Evolutionary conservation across 2,888 invertebrate species (phyloP).

Genomic region (Dermolepida albohirtum): DNA sequence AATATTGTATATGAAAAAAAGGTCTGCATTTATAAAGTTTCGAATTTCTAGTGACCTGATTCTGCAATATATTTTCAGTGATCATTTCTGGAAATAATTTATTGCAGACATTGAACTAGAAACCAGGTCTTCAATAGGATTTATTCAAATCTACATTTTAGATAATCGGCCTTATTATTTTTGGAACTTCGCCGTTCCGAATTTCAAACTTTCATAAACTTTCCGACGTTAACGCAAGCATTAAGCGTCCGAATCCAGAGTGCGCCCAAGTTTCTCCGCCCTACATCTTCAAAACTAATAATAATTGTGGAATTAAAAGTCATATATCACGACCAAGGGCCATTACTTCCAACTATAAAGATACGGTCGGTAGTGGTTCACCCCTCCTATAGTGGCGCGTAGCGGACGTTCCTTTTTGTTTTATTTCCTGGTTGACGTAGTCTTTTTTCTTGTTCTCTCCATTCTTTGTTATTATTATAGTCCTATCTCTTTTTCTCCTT

Average conservation of each 20-base stretch:
- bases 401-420: background rate
- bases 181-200: constrained; percentile 12
- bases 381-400: constrained; percentile 3
- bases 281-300: constrained; percentile 30
- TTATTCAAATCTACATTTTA: constrained; percentile 22
- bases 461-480: no score
- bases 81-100: no score
- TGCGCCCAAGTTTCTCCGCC: background rate
- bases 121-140: background rate
- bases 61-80: no score
- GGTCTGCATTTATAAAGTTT: no score
- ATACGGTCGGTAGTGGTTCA: constrained; percentile 5
- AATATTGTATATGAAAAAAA: no score
- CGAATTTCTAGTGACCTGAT: no score
- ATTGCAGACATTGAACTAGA: no score
- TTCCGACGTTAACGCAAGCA: constrained; percentile 2
- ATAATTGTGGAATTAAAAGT: constrained; percentile 37
- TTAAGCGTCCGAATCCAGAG: constrained; percentile 2
- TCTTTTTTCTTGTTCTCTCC: no score
- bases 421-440: background rate
- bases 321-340: constrained; percentile 29
- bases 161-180: constrained; percentile 31
- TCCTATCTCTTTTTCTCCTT: no score
- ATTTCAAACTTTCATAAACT: constrained; percentile 20
- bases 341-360: constrained; percentile 26